Evolutionary conservation across 2,888 invertebrate genomes (phyloP).

Genomic region (Halictus ligatus): DNA sequence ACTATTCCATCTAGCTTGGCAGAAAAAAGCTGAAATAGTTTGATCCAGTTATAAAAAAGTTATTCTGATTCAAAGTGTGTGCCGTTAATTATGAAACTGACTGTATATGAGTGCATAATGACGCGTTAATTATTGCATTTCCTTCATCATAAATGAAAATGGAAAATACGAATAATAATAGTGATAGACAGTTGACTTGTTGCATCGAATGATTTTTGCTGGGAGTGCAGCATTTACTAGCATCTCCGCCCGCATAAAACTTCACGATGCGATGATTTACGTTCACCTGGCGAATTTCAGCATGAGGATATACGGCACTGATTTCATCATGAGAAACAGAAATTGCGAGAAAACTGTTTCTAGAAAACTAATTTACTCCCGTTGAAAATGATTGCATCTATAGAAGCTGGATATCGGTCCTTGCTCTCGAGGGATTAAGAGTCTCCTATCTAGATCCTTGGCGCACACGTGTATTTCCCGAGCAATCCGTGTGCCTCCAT

Average conservation of each 20-base stretch:
- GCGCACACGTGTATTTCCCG: slow-evolving; percentile 11
- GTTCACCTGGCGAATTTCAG: background rate
- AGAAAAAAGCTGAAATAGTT: too few relatives aligned
- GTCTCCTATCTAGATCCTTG: slow-evolving; percentile 9
- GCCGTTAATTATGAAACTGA: too few relatives aligned
- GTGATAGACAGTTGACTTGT: background rate
- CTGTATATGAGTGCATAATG: too few relatives aligned
- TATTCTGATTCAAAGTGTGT: too few relatives aligned
- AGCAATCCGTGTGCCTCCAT: slow-evolving; percentile 36
- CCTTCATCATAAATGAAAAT: background rate
- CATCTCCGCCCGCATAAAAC: background rate
- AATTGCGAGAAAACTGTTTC: slow-evolving; percentile 26
- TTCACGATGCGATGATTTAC: background rate
- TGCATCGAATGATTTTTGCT: background rate
- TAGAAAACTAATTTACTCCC: slow-evolving; percentile 31
- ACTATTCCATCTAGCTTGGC: too few relatives aligned
- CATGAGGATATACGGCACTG: background rate
- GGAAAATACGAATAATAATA: background rate
- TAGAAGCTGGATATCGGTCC: slow-evolving; percentile 20
- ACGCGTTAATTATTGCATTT: too few relatives aligned
- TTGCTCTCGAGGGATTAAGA: slow-evolving; percentile 48
- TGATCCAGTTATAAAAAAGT: too few relatives aligned
- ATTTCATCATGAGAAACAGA: background rate
- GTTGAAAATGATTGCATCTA: slow-evolving; percentile 41
- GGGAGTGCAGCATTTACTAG: background rate